Evolutionary conservation across 2,888 invertebrate genomes (phyloP), one percentile per base, ranked within the genome.

Genomic region (Melanophora roralis): DNA sequence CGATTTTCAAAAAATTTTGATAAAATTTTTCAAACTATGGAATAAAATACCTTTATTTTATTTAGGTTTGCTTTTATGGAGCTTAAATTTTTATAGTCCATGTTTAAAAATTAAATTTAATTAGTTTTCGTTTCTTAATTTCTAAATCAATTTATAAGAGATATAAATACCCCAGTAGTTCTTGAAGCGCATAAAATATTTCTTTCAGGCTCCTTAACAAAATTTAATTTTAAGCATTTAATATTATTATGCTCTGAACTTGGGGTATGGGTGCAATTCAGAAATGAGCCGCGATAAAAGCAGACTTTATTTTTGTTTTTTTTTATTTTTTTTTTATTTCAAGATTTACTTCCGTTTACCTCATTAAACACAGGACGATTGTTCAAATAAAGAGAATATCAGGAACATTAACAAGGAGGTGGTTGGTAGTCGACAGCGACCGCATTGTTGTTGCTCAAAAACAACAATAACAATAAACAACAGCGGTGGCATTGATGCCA

Each of bases 301-400:
- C 34, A 47, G 47, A 16, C 23, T 72, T 72, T 65, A 8, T 9
- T 34, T 12, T 7, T 32, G 8, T 34, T 36, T 21, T 62, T 12
- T 64, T n/a, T 23, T n/a, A 2, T 1, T 77, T 59, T 36, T 65
- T 36, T 53, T 81, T 49, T 65, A 57, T 71, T 60, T 67, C 43
- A 64, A 85, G 87, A 85, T 85, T 87, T 86, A 86, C 87, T 87
- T 86, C 86, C 86, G 86, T 84, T 86, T 86, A 86, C 85, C 86
- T 86, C 86, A 86, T 86, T 87, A 86, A 86, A 86, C 85, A 86
- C 82, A 84, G 73, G 77, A 76, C 69, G 64, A 71, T 78, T 80
- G 76, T 64, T 55, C n/a, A 71, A 64, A 57, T 65, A 76, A 71
- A 72, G 57, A 72, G 36, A 65, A 51, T 55, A 55, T 23, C 57